Conservation (phyloP, 2,797 vertebrate genomes). For the Silurus aristotelis region DNA sequence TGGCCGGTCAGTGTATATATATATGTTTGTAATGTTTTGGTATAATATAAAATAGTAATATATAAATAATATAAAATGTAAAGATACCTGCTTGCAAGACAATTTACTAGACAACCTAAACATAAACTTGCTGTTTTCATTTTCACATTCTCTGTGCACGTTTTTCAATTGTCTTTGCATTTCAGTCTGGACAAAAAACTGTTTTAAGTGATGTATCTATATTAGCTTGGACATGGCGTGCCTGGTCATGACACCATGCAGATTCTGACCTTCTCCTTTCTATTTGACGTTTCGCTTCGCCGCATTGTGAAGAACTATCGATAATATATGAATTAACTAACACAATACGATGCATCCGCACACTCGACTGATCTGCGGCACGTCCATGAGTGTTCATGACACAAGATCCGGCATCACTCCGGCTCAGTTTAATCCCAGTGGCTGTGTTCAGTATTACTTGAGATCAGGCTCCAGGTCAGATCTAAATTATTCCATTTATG, state of each 20-base stretch:
- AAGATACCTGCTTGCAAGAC: background rate
- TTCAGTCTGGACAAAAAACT: too few species aligned
- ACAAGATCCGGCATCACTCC: slow-evolving; percentile 9
- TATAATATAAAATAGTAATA: too few species aligned
- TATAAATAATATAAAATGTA: background rate
- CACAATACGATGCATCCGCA: background rate
- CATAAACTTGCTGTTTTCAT: background rate
- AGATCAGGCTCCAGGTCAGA: slow-evolving; percentile 44
- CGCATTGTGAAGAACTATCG: background rate
- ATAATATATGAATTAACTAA: slow-evolving; percentile 4
- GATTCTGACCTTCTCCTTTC: background rate
- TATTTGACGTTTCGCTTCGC: too few species aligned
- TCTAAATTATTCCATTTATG: slow-evolving; percentile 47
- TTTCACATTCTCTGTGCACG: too few species aligned
- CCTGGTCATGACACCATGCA: background rate
- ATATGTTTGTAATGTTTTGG: background rate
- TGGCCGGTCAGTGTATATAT: too few species aligned
- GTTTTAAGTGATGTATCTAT: background rate
- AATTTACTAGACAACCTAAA: background rate
- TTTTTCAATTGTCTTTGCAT: background rate
- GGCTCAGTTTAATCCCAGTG: slow-evolving; percentile 24
- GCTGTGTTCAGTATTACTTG: slow-evolving; percentile 32
- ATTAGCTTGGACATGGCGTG: background rate
- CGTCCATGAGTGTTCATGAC: slow-evolving; percentile 1
- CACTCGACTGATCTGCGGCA: background rate